These are phyloP conservation scores for Ctena decussata DNA, from an alignment of 2,888 invertebrate species.

Conservation along the genomic window DNA sequence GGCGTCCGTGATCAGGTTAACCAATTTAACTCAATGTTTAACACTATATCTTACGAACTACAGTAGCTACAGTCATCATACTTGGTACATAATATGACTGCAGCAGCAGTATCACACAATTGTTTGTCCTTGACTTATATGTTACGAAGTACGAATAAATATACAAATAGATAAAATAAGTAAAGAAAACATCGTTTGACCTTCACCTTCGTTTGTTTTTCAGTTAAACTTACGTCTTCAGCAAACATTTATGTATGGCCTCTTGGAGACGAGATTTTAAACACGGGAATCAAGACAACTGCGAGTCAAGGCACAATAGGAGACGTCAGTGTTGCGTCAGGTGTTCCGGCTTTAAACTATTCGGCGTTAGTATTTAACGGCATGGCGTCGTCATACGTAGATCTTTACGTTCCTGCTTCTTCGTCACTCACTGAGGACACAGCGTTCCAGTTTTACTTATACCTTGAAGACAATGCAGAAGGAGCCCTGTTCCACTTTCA, in stretches of 20 bases:
- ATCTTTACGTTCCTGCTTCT: background rate
- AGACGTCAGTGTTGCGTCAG: background rate
- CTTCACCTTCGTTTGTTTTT: background rate
- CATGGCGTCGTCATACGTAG: background rate
- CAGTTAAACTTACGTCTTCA: background rate
- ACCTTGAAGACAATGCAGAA: background rate
- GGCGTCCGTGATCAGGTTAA: no score
- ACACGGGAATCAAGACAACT: background rate
- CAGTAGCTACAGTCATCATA: no score
- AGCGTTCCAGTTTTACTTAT: background rate
- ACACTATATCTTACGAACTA: no score
- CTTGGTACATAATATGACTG: no score
- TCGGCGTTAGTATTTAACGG: background rate
- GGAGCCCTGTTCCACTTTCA: background rate
- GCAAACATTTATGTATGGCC: background rate
- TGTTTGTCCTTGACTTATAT: no score
- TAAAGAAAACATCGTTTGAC: no score
- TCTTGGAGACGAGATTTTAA: background rate
- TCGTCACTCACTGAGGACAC: background rate
- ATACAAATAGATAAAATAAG: no score
- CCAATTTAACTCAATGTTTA: no score
- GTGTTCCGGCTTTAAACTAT: background rate
- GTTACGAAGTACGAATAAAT: no score
- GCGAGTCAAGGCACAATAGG: background rate
- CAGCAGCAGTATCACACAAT: no score